Evolutionary conservation across 2,888 invertebrate genomes (phyloP).

Genomic region (Carpatolechia fugitivella): DNA sequence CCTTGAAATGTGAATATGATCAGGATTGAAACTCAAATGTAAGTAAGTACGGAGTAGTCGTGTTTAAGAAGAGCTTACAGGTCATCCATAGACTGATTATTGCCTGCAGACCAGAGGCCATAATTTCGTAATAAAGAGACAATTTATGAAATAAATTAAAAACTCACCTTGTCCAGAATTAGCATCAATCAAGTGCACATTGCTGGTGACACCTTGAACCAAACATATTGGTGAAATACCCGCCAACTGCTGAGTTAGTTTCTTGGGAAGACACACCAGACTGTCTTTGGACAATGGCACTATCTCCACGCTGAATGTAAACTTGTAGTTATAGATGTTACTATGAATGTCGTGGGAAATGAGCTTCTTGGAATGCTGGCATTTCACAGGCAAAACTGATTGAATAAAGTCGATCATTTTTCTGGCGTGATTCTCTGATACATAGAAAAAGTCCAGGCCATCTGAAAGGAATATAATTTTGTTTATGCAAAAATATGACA

Average conservation of each 20-base stretch:
- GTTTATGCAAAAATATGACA: no score
- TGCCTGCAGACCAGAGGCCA: no score
- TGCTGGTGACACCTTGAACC: slow-evolving; percentile 92
- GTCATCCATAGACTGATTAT: no score
- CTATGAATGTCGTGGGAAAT: slow-evolving; percentile 98
- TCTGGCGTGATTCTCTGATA: slow-evolving; percentile 92
- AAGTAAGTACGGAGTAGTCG: no score
- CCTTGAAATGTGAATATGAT: no score
- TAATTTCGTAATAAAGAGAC: no score
- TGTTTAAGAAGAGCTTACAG: no score
- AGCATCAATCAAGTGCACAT: slow-evolving; percentile 96
- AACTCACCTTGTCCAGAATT: slow-evolving; percentile 86
- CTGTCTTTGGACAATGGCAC: slow-evolving; percentile 97
- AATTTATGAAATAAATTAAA: slow-evolving; percentile 30
- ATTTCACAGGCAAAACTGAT: slow-evolving; percentile 92
- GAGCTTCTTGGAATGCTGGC: slow-evolving; percentile 94
- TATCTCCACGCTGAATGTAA: slow-evolving; percentile 95
- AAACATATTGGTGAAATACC: slow-evolving; percentile 93
- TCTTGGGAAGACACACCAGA: slow-evolving; percentile 92
- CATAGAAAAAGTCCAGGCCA: slow-evolving; percentile 97
- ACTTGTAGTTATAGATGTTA: slow-evolving; percentile 98
- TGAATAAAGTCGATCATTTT: slow-evolving; percentile 97
- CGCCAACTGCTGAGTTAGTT: slow-evolving; percentile 91
- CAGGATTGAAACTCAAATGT: no score
- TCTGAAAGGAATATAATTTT: no score